phyloP scores from a whole-genome alignment of 2,888 invertebrate genomes.

The Rhabditoides inermis region DNA sequence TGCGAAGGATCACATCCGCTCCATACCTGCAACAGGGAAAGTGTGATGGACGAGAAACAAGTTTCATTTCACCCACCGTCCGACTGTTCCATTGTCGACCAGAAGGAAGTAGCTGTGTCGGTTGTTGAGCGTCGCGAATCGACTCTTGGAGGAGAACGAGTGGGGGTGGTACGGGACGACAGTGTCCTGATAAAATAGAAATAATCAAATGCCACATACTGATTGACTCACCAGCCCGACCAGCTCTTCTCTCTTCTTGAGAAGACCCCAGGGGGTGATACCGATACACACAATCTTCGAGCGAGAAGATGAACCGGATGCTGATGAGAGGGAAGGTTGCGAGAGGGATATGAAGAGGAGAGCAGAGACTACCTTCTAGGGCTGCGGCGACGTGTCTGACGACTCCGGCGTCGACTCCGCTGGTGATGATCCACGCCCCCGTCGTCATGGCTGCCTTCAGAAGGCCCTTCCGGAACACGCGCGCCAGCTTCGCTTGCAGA shows the following conservation, averaged over 20 bases:
- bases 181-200: constrained; percentile 24
- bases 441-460: constrained; percentile 87
- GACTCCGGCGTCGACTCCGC: constrained; percentile 64
- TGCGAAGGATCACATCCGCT: constrained; percentile 76
- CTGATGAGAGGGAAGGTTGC: constrained; percentile 2
- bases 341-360: not conserved
- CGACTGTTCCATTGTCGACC: constrained; percentile 96
- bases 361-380: constrained; percentile 33
- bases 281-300: constrained; percentile 77
- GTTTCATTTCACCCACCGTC: constrained; percentile 52
- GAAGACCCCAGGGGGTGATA: constrained; percentile 95
- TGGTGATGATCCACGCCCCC: constrained; percentile 96
- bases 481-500: constrained; percentile 79
- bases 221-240: constrained; percentile 28
- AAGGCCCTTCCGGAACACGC: constrained; percentile 84
- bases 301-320: constrained; percentile 28
- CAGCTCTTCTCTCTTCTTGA: constrained; percentile 55
- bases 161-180: constrained; percentile 42
- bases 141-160: constrained; percentile 24
- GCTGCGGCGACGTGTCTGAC: constrained; percentile 72
- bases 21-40: constrained; percentile 59
- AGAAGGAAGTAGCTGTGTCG: constrained; percentile 92
- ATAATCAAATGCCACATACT: not conserved
- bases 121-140: constrained; percentile 67
- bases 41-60: not conserved